phyloP scores from a whole-genome alignment of 2,888 invertebrate species.

The Lymantria monacha region DNA sequence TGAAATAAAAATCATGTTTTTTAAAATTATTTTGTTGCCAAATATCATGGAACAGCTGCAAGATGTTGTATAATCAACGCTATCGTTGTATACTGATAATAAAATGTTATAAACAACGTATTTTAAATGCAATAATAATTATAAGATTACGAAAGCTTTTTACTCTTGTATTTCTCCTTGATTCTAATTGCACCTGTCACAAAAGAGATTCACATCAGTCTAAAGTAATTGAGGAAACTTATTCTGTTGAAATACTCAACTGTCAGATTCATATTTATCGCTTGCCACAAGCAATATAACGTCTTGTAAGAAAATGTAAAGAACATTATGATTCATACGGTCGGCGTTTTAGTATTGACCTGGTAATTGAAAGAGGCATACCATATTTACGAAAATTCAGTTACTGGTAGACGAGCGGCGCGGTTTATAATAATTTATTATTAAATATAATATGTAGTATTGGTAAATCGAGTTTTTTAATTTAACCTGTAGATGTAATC shows the following conservation, averaged over 20 bases:
- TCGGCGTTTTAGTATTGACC: constrained; percentile 7
- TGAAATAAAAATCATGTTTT: constrained; percentile 70
- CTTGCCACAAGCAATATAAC: constrained; percentile 14
- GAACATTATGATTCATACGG: constrained; percentile 9
- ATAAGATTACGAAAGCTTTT: constrained; percentile 25
- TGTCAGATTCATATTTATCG: constrained; percentile 34
- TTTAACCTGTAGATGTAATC: no score
- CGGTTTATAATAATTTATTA: no score
- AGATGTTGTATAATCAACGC: constrained; percentile 36
- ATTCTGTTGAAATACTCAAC: constrained; percentile 19
- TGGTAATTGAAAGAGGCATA: background rate
- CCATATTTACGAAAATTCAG: constrained; percentile 1
- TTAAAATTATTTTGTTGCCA: constrained; percentile 68
- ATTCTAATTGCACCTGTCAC: constrained; percentile 31
- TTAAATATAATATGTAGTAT: no score
- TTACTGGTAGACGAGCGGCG: background rate
- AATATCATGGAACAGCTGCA: constrained; percentile 71
- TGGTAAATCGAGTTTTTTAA: no score
- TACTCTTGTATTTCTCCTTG: constrained; percentile 25
- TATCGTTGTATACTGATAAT: constrained; percentile 33
- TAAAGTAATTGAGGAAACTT: constrained; percentile 31
- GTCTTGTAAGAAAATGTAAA: constrained; percentile 14
- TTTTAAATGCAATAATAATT: constrained; percentile 28
- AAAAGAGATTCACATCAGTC: constrained; percentile 23
- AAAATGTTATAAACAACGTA: constrained; percentile 20